Conservation (phyloP, 1,140 invertebrate genomes). For the Brachionus plicatilis region DNA sequence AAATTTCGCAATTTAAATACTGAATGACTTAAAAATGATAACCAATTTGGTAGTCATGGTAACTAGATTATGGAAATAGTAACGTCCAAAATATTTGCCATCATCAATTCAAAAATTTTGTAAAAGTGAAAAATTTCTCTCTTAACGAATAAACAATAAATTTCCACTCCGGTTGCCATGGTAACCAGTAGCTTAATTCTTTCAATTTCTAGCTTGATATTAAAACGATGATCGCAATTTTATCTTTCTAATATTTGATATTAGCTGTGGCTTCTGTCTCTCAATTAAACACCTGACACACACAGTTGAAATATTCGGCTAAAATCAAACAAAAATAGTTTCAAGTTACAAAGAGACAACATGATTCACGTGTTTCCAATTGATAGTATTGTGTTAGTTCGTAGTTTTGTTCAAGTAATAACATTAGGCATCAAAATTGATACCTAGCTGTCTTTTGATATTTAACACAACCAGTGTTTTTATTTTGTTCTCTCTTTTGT, state of each 20-base stretch:
- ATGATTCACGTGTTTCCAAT: neutral
- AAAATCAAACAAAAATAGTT: neutral
- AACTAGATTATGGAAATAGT: no score
- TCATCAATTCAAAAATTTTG: no score
- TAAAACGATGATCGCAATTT: no score
- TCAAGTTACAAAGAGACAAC: neutral
- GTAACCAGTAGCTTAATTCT: no score
- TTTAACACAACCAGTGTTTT: neutral
- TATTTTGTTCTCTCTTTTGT: neutral
- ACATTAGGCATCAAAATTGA: slow-evolving; percentile 12
- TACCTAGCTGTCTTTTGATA: neutral
- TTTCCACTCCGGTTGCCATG: no score
- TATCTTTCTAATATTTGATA: neutral
- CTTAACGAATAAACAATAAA: no score
- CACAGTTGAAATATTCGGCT: neutral
- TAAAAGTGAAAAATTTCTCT: no score
- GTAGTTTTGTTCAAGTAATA: neutral
- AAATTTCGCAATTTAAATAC: no score
- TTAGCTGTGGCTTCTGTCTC: neutral
- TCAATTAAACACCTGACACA: neutral
- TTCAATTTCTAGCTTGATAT: no score
- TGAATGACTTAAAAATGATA: no score
- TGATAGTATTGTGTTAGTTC: neutral
- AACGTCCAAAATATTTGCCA: no score
- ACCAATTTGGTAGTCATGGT: no score